Base-by-base conservation (phyloP, 2,797 vertebrate genomes). In the Peromyscus melanophrys region DNA sequence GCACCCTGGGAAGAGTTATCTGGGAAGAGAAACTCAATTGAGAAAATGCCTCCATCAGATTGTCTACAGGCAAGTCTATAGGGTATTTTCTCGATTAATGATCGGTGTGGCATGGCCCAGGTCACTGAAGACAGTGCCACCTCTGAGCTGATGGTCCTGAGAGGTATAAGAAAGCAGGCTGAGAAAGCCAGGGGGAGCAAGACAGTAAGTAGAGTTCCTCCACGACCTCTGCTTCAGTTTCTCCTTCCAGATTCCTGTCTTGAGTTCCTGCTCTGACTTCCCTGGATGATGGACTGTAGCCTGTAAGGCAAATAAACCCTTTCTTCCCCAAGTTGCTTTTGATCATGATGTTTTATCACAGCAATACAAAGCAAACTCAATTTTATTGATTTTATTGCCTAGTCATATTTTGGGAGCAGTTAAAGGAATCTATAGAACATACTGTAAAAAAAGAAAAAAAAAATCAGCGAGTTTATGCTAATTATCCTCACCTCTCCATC, bases 401-500 rank as follows among this genome's bases (percentile, higher is more conserved):
- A 40, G 77, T 46, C 31, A 12, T 59, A 67, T 23, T 94, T 92
- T 40, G 52, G 37, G 29, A n/a, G 69, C n/a, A 75, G 37, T 49
- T 92, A 73, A 0, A 88, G 61, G 34, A 81, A 92, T 89, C 63
- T 77, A 55, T 46, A 88, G 40, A 76, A 96, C 75, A 89, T 93
- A 67, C 0, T 43, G 11, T 95, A 96, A 96, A 92, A 83, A 4
- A 89, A 93, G 3, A 16, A 55, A 96, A 96, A 83, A 4, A 89
- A 93, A 85, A 6, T 73, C 8, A 59, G 27, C 67, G 65, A 87
- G 19, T 65, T 96, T 95, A 82, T 34, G 93, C 43, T 69, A 40
- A 73, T 5, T 84, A 59, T 71, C 95, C 97, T 98, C 98, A 99
- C 99, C 99, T 99, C 99, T 98, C 99, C 99, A 81, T 99, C 99